Base-by-base conservation (phyloP, 2,888 invertebrate species). In the Ypsolopha sequella region DNA sequence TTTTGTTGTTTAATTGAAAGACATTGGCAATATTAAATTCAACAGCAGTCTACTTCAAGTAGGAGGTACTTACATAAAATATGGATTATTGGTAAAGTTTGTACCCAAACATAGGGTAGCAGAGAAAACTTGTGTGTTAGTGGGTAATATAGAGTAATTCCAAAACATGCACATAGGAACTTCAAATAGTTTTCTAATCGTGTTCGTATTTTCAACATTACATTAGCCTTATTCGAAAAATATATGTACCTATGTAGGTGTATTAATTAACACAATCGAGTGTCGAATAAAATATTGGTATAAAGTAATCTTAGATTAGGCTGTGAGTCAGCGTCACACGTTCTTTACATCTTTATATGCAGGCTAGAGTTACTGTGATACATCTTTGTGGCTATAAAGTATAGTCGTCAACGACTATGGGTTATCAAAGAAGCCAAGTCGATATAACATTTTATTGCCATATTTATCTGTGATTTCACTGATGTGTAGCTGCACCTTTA, bases 341-440 rank as follows among this genome's bases (percentile, higher is more conserved):
- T 78, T 79, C 77, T 80, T 77, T 73, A 79, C 77, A 76, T 78
- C 74, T 76, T 74, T 70, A 80, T 76, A 76, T 76, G 79, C 84
- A 85, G 71, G 84, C 85, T 86, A 86, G 84, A 85, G 82, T 84
- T 82, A 77, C 84, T 86, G 85, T 84, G 84, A 86, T 84, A 85
- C 81, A 80, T 73, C 75, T 75, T 76, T 76, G 74, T 80, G 84
- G 78, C 85, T 78, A 77, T 73, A 77, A 76, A 72, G 62, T 65
- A 69, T 77, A 76, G 75, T 80, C 70, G 67, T 71, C 72, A 73
- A 73, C 73, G 76, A 68, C 73, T 71, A 70, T 64, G 67, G 62
- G 63, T 68, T 63, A 65, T 65, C 66, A 64, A 64, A 62, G 57
- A 56, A 57, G 59, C 56, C 58, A 56, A 58, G 61, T 59, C 57